These are phyloP conservation scores for Terrapene triunguis DNA, from an alignment of 2,113 vertebrate genomes.

Conservation along the genomic window DNA sequence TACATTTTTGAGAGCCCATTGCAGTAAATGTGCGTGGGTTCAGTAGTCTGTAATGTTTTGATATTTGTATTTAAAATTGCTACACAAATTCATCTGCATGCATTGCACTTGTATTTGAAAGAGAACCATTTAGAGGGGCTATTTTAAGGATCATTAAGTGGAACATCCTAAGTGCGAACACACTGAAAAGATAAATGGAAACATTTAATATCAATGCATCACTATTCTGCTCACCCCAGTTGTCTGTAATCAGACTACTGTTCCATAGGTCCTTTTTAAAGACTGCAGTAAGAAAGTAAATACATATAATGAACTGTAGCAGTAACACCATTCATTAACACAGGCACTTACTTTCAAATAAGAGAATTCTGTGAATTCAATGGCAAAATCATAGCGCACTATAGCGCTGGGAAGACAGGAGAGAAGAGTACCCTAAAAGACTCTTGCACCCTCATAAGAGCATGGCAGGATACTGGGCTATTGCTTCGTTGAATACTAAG, in stretches of 20 bases:
- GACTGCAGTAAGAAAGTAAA: not conserved
- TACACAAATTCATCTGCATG: slow-evolving; percentile 22
- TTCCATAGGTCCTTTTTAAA: not conserved
- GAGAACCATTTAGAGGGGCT: not conserved
- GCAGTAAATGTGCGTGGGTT: slow-evolving; percentile 12
- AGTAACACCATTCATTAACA: slow-evolving; percentile 3
- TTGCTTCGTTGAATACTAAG: not conserved
- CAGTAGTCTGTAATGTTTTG: not conserved
- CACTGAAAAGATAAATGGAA: slow-evolving; percentile 48
- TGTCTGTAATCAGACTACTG: slow-evolving; percentile 9
- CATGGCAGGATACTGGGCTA: not conserved
- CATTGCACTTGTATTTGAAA: slow-evolving; percentile 58
- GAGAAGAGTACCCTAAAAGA: not conserved
- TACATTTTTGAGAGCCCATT: not conserved
- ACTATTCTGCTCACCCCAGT: slow-evolving; percentile 2
- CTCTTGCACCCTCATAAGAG: accelerated
- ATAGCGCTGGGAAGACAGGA: not conserved
- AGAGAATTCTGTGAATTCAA: not conserved
- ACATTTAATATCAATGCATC: slow-evolving; percentile 53
- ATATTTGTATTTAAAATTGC: slow-evolving; percentile 47
- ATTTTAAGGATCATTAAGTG: slow-evolving; percentile 59
- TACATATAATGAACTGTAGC: not conserved
- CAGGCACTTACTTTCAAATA: not conserved
- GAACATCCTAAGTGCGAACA: slow-evolving; percentile 28
- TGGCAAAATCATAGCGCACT: not conserved